phyloP scores from a whole-genome alignment of 2,797 vertebrate genomes.

The Myripristis jacobus region DNA sequence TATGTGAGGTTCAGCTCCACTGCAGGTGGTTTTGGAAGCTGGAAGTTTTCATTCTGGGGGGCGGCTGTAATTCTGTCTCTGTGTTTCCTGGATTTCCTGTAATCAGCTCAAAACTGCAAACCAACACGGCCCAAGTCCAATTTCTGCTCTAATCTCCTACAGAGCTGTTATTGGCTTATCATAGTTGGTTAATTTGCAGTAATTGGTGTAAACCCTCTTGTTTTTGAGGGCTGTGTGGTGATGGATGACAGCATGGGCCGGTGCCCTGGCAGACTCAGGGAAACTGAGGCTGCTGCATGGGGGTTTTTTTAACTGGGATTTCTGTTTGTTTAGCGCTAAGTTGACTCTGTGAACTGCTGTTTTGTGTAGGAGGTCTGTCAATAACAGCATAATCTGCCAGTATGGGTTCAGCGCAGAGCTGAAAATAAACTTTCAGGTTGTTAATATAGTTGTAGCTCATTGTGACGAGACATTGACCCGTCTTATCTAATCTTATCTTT shows the following conservation, averaged over 20 bases:
- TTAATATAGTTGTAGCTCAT: slow-evolving; percentile 1
- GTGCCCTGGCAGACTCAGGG: slow-evolving; percentile 13
- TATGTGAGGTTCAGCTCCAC: slow-evolving; percentile 53
- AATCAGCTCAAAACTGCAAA: slow-evolving; percentile 63
- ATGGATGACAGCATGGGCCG: slow-evolving; percentile 47
- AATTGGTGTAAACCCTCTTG: slow-evolving; percentile 61
- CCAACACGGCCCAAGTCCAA: slow-evolving; percentile 52
- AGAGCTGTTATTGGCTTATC: slow-evolving; percentile 65
- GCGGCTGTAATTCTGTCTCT: slow-evolving; percentile 59
- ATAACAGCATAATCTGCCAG: background rate
- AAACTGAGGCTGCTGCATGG: slow-evolving; percentile 34
- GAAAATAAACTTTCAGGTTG: slow-evolving; percentile 8
- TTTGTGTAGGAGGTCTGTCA: background rate
- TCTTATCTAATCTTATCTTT: slow-evolving; percentile 5
- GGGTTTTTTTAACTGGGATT: background rate
- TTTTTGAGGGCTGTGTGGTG: slow-evolving; percentile 51
- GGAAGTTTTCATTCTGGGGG: slow-evolving; percentile 43
- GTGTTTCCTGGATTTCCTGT: slow-evolving; percentile 69
- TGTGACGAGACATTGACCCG: background rate
- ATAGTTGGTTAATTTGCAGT: slow-evolving; percentile 35
- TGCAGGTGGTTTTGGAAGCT: slow-evolving; percentile 38
- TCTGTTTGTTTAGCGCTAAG: slow-evolving; percentile 20
- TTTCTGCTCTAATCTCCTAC: slow-evolving; percentile 63
- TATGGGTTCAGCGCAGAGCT: background rate
- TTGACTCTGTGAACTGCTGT: background rate